Base-by-base conservation (phyloP, 64 coral and sea anemone genomes). In the Stylophora pistillata region DNA sequence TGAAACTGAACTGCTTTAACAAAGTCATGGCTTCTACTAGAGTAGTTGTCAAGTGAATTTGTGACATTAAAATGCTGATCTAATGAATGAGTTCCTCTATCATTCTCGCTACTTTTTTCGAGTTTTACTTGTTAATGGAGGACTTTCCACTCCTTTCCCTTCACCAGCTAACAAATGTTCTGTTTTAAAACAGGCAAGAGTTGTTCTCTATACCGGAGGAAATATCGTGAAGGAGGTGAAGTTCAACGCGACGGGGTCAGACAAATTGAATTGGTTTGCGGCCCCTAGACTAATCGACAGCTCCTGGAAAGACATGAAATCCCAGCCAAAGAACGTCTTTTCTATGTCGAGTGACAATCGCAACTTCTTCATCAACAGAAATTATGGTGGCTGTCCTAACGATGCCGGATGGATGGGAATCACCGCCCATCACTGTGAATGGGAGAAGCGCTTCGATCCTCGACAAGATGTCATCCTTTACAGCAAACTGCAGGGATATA, bases 201-300 rank as follows among this genome's bases (percentile, higher is more conserved):
- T 89, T 61, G 68, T 58, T 3, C 66, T 89, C 0, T 89, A 89
- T 16, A 41, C 37, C 17, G 61, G 56, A 54, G 58, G 54, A 23
- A 27, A 57, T n/a, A 23, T 68, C 30, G 30, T 92, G 15, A n/a
- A 78, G 82, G 65, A 74, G 18, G 53, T 86, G 33, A 85, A 66
- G 25, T 92, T 86, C 73, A 92, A 86, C 28, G 90, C 72, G 2
- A 52, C 17, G 17, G 90, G 74, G 56, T 78, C 83, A 27, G 86
- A 70, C 76, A 89, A 86, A 47, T 26, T 82, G 30, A 78, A 71
- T 74, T 92, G 90, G 81, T 86, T 86, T 65, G 53, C 74, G 13
- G 16, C 9, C 27, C 21, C 34, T 26, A 28, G 74, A 53, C 47
- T 86, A 33, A 25, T 72, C 31, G 23, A 68, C 23, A 85, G 79